Evolutionary conservation across 2,888 invertebrate genomes (phyloP).

Genomic region (Neria commutata): DNA sequence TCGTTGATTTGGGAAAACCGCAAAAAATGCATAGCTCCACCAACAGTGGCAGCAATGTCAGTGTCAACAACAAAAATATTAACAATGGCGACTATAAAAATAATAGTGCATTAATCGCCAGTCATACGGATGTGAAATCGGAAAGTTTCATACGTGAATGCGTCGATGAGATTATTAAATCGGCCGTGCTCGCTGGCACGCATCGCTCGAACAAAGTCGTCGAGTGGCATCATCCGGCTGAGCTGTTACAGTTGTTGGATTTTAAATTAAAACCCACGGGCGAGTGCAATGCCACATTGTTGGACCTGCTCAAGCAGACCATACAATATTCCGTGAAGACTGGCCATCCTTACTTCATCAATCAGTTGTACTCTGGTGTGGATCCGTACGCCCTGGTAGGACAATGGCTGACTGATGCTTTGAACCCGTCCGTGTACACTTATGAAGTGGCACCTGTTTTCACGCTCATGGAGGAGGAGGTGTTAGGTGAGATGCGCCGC

Average conservation of each 20-base stretch:
- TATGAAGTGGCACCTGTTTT: slow-evolving; percentile 90
- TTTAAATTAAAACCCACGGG: slow-evolving; percentile 68
- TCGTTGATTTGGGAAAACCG: not conserved
- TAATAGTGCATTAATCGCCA: slow-evolving; percentile 63
- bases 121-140: slow-evolving; percentile 68
- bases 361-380: slow-evolving; percentile 83
- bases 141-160: slow-evolving; percentile 76
- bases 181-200: slow-evolving; percentile 78
- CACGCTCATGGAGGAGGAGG: slow-evolving; percentile 84
- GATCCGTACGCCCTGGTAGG: slow-evolving; percentile 85
- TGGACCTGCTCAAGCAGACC: slow-evolving; percentile 72
- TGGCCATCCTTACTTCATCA: slow-evolving; percentile 87
- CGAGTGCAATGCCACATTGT: slow-evolving; percentile 71
- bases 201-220: slow-evolving; percentile 75
- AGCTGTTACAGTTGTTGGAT: slow-evolving; percentile 72
- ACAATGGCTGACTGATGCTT: slow-evolving; percentile 83
- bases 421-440: slow-evolving; percentile 87
- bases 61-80: not conserved
- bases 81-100: slow-evolving; percentile 10
- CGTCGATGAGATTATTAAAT: slow-evolving; percentile 73
- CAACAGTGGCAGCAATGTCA: slow-evolving; percentile 6
- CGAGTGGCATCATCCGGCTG: slow-evolving; percentile 80
- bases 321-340: slow-evolving; percentile 89
- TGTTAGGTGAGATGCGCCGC: slow-evolving; percentile 77
- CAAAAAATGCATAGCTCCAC: not conserved